Base-by-base conservation (phyloP, 2,888 invertebrate genomes). In the Machimus atricapillus region DNA sequence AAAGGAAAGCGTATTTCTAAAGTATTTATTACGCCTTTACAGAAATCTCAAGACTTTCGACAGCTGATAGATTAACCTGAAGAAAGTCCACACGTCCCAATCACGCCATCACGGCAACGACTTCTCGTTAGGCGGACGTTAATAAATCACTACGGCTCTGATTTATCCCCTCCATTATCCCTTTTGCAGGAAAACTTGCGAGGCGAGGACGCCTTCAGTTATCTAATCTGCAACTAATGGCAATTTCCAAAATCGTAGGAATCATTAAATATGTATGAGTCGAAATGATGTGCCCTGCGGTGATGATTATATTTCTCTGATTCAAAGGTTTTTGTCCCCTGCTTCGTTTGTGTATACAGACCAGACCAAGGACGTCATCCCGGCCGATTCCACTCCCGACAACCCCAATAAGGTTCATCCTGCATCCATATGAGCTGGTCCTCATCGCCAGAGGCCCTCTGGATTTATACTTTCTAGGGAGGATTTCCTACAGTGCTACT, bases 231-330 rank as follows among this genome's bases (percentile, higher is more conserved):
- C 23, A 78, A 78, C 40, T 78, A 78, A 78, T 78, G 40, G 78
- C 78, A 43, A 78, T 78, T 78, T 46, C 43, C 46, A 78, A 40
- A 78, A 78, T 78, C 78, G 40, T 23, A 40, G 23, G 43, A 46
- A 78, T 78, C 78, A 78, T 78, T 78, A 78, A 78, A 78, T 78
- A 78, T 78, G 78, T 78, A 78, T 78, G 78, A 78, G 78, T 37
- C 43, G 37, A 43, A 78, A 78, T 78, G 37, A 78, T 78, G 43
- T 46, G 78, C 23, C 43, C 78, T 78, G 37, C 43, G 43, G 43
- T 46, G 78, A 78, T 78, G 78, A 78, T 78, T 78, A 78, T 76
- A 27, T 43, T 46, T 43, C n/a, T 78, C 43, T 12, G 43, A 43
- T 78, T 78, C 78, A 37, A 78, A 43, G 43, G 23, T 78, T 78